Percentiles rank a stretch among this genome's conserved stretches.
Conservation (phyloP, 2,888 invertebrate genomes). For the Anoplius nigerrimus region DNA sequence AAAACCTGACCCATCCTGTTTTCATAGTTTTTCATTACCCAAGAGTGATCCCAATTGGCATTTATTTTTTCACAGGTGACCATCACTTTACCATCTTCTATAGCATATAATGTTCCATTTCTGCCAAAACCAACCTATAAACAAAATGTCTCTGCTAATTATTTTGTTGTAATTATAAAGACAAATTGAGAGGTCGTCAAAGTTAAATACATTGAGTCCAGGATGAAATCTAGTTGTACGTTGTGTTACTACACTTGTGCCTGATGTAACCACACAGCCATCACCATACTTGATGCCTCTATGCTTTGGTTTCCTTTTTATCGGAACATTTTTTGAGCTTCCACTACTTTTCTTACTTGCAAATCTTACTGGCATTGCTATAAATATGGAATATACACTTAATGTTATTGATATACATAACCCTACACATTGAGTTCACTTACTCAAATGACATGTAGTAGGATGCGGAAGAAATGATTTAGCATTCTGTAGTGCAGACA, state of each 20-base stretch:
- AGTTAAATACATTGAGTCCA: conserved; percentile 87
- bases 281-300: conserved; percentile 88
- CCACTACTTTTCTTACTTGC: conserved; percentile 87
- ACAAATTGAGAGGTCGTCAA: neutral
- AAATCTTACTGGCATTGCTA: conserved; percentile 76
- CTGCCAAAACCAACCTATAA: conserved; percentile 88
- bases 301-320: conserved; percentile 84
- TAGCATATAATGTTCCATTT: conserved; percentile 88
- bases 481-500: conserved; percentile 9
- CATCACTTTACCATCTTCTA: conserved; percentile 86
- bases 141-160: conserved; percentile 10
- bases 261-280: conserved; percentile 80
- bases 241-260: conserved; percentile 84
- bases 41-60: conserved; percentile 86
- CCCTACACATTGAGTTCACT: conserved; percentile 18
- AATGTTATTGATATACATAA: conserved; percentile 8
- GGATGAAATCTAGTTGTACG: conserved; percentile 85
- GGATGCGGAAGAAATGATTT: conserved; percentile 12
- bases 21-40: conserved; percentile 82
- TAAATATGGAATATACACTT: neutral
- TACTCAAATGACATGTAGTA: neutral
- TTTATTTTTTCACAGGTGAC: conserved; percentile 89
- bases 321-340: conserved; percentile 82
- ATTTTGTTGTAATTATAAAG: conserved; percentile 12
- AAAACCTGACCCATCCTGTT: conserved; percentile 81